These are phyloP conservation scores for Drosophila silvestris DNA, from an alignment of 2,888 invertebrate genomes.

Conservation along the genomic window DNA sequence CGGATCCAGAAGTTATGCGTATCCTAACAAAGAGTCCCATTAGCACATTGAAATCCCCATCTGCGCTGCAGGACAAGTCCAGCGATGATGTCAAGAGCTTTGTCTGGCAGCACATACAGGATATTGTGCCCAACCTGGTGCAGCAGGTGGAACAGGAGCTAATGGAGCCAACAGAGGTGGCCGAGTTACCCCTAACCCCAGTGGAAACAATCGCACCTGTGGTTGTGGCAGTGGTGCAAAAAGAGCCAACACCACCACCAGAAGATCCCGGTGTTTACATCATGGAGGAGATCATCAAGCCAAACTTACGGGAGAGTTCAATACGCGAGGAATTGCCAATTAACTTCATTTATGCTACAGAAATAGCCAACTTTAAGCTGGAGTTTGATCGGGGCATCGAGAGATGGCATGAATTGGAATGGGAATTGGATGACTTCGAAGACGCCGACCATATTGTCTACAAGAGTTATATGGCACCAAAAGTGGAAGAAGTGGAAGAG, in stretches of 20 bases:
- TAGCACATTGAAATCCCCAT: constrained; percentile 53
- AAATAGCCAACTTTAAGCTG: constrained; percentile 77
- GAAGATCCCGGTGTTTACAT: constrained; percentile 73
- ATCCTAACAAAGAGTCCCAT: constrained; percentile 85
- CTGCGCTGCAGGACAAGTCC: constrained; percentile 47
- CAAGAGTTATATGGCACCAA: constrained; percentile 70
- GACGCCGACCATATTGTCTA: constrained; percentile 66
- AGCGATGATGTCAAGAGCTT: constrained; percentile 83
- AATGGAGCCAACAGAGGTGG: constrained; percentile 59
- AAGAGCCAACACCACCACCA: constrained; percentile 51
- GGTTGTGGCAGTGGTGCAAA: constrained; percentile 5
- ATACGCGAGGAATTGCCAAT: constrained; percentile 74
- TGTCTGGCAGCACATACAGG: constrained; percentile 85
- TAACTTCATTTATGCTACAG: constrained; percentile 70
- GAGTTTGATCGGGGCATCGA: constrained; percentile 67
- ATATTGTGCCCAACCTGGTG: constrained; percentile 84
- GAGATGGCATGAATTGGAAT: constrained; percentile 65
- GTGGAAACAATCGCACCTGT: neutral
- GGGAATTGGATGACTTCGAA: constrained; percentile 54
- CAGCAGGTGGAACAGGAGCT: constrained; percentile 85
- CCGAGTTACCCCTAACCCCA: constrained; percentile 5
- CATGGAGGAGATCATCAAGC: constrained; percentile 83
- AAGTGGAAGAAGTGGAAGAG: constrained; percentile 12
- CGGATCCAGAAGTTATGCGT: constrained; percentile 80
- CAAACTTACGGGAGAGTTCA: constrained; percentile 77